A percentile compares a stretch with the other conserved stretches of the same genome.
These are phyloP conservation scores for Holothuria leucospilota DNA, from an alignment of 53 echinoderm and acorn worm genomes.

Conservation along the genomic window DNA sequence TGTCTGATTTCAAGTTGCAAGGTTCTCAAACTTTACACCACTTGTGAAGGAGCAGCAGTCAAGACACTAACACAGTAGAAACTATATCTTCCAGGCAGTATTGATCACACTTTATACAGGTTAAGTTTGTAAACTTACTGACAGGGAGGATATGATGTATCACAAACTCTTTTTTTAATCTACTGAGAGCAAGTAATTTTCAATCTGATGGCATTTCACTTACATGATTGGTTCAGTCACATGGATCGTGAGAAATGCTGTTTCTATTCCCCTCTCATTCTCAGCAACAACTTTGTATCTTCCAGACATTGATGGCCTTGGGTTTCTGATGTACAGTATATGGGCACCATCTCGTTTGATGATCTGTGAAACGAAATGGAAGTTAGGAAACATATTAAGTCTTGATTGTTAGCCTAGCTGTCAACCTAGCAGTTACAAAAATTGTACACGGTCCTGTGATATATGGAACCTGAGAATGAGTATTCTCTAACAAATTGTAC, in stretches of 20 bases:
- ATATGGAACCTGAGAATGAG: background rate
- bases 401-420: too few relatives aligned
- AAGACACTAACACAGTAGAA: too few relatives aligned
- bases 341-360: conserved; percentile 71
- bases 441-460: background rate
- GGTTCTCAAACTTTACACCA: too few relatives aligned
- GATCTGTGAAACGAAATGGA: conserved; percentile 35
- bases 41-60: too few relatives aligned
- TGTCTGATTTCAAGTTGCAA: background rate
- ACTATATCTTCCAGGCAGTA: too few relatives aligned
- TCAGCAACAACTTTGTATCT: conserved; percentile 83
- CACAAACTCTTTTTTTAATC: too few relatives aligned
- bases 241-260: conserved; percentile 71
- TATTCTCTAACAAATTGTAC: background rate
- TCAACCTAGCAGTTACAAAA: background rate
- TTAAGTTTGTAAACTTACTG: too few relatives aligned
- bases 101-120: background rate
- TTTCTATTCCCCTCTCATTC: conserved; percentile 82
- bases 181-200: too few relatives aligned
- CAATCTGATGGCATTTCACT: background rate
- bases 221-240: conserved; percentile 69
- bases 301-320: conserved; percentile 77
- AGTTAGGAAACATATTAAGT: too few relatives aligned
- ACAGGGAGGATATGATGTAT: too few relatives aligned
- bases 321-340: conserved; percentile 80